Base-by-base conservation (phyloP, 2,888 invertebrate genomes). In the Drosophila lacicola region DNA sequence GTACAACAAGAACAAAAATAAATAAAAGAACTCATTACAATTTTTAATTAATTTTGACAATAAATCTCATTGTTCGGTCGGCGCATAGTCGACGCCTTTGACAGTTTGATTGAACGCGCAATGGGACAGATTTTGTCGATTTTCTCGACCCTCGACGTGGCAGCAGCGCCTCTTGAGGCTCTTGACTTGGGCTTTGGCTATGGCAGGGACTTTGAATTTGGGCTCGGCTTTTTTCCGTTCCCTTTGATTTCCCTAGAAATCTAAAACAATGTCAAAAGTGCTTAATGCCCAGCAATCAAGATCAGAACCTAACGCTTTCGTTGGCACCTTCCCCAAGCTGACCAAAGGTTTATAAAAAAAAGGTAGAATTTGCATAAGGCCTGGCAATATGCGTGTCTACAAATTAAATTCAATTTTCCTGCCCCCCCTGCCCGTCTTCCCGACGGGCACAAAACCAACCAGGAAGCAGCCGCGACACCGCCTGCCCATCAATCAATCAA, bases 41-140 rank as follows among this genome's bases (percentile, higher is more conserved):
- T 85, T 88, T 83, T 84, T 84, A 84, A 84, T 84, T 84, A 84
- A 84, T 84, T 88, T 88, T 88, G 80, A 87, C 84, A 82, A 84
- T 81, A 81, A 83, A 78, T 81, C 80, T 60, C 56, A 58, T 58
- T 70, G 77, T 58, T 19, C 14, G 41, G 39, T 45, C 63, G 42
- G 25, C 61, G 36, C 21, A 3, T 17, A 45, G 70, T 25, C 45
- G 11, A 42, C 57, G 65, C 57, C 63, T 66, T 76, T 80, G 83
- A 80, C 83, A 88, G 69, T 77, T 82, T 88, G 83, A 85, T 84
- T 82, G 80, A 82, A 79, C 45, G 64, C 70, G 61, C 57, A 50
- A 17, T 44, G 61, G 68, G 74, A 60, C 57, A 50, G 37, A 41
- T 55, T 62, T 49, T 11, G 17, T 14, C 44, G 49, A 37, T 69